Percentiles rank a stretch among this genome's conserved stretches.
Conservation (phyloP, 2,888 invertebrate genomes). For the Euphydryas editha region DNA sequence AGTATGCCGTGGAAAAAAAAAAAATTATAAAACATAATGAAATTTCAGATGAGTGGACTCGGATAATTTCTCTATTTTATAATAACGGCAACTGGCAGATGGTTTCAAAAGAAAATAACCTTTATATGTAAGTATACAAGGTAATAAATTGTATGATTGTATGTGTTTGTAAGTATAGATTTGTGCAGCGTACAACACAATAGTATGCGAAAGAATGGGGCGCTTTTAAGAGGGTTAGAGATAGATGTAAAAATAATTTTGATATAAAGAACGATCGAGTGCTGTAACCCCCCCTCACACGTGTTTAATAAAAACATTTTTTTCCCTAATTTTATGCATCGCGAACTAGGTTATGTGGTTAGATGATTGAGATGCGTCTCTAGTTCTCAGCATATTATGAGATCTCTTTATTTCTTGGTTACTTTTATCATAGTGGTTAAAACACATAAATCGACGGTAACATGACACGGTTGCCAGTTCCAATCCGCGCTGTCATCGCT, state of each 20-base stretch:
- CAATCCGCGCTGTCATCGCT: too few relatives aligned
- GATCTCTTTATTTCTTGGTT: too few relatives aligned
- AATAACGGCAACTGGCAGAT: neutral
- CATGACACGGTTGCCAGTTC: too few relatives aligned
- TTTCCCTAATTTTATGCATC: neutral
- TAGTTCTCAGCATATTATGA: too few relatives aligned
- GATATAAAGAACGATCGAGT: conserved; percentile 28
- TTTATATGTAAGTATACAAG: conserved; percentile 33
- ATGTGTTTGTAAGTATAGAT: neutral
- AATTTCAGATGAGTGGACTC: conserved; percentile 48
- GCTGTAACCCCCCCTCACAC: conserved; percentile 6
- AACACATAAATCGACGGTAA: too few relatives aligned
- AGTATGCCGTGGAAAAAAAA: conserved; percentile 23
- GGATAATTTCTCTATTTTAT: conserved; percentile 46
- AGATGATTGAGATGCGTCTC: neutral
- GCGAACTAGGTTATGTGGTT: neutral
- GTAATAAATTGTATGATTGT: conserved; percentile 14
- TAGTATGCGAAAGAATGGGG: conserved; percentile 36
- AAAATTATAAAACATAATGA: conserved; percentile 51
- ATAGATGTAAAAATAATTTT: conserved; percentile 38
- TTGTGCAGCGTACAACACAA: conserved; percentile 32
- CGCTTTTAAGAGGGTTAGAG: conserved; percentile 34
- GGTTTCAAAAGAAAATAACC: conserved; percentile 1
- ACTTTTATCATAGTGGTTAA: too few relatives aligned
- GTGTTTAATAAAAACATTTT: neutral